Evolutionary conservation across 1,140 invertebrate genomes (phyloP).

Genomic region (Drosophila prosaltans): DNA sequence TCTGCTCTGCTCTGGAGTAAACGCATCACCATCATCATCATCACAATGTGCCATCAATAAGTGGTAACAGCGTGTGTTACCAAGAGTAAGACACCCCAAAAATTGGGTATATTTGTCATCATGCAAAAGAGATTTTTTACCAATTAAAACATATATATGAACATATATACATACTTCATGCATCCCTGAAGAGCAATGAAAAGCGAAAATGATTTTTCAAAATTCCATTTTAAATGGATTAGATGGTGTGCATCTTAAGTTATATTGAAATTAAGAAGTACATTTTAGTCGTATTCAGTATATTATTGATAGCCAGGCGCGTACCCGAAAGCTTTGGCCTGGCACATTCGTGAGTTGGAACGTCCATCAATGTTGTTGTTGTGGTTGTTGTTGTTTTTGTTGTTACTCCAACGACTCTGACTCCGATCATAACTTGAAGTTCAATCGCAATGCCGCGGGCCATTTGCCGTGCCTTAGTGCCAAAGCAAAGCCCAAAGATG

Average conservation of each 20-base stretch:
- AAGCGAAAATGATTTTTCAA: neutral
- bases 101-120: slow-evolving; percentile 11
- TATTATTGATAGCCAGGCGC: slow-evolving; percentile 42
- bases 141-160: too few species aligned
- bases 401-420: slow-evolving; percentile 55
- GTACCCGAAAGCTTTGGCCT: slow-evolving; percentile 39
- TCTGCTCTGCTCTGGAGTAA: slow-evolving; percentile 27
- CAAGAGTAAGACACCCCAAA: neutral
- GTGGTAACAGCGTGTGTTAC: slow-evolving; percentile 78
- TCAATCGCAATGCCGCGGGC: slow-evolving; percentile 82
- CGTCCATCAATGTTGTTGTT: slow-evolving; percentile 74
- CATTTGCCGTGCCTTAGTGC: slow-evolving; percentile 82
- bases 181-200: neutral
- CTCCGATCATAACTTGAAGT: slow-evolving; percentile 83
- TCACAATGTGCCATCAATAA: slow-evolving; percentile 81
- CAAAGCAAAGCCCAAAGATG: slow-evolving; percentile 76
- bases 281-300: neutral
- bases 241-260: too few species aligned
- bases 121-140: neutral
- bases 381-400: slow-evolving; percentile 37
- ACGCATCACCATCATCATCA: slow-evolving; percentile 78
- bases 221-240: too few species aligned
- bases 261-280: slow-evolving; percentile 16
- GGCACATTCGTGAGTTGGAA: slow-evolving; percentile 76
- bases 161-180: too few species aligned